Conservation (phyloP, 2,888 invertebrate species). For the Drosophila sordidapex region DNA sequence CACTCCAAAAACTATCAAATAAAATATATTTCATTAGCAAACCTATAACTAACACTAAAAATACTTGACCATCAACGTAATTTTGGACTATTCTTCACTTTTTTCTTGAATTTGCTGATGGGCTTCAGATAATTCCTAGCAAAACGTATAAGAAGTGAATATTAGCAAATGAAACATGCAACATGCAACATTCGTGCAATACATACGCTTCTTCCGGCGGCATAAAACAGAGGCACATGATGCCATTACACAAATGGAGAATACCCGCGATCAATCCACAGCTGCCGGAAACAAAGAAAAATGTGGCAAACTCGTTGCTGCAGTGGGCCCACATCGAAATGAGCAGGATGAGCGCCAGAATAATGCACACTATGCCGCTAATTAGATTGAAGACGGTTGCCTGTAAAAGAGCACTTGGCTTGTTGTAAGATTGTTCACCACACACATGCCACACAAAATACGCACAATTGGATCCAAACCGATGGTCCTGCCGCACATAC, state of each 20-base stretch:
- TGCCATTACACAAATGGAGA: constrained; percentile 54
- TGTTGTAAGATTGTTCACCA: background rate
- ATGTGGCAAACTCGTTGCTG: constrained; percentile 37
- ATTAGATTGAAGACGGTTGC: constrained; percentile 57
- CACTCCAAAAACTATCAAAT: background rate
- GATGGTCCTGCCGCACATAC: constrained; percentile 50
- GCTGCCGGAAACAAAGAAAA: constrained; percentile 34
- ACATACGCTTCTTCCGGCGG: constrained; percentile 66
- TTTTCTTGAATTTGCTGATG: background rate
- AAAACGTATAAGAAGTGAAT: background rate
- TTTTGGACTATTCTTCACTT: background rate
- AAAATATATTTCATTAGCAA: background rate
- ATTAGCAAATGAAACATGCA: background rate
- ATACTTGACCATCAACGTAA: background rate
- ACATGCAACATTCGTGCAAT: constrained; percentile 2
- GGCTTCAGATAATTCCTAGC: constrained; percentile 43
- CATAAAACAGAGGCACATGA: constrained; percentile 54
- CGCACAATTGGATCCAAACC: constrained; percentile 71
- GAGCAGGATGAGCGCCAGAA: constrained; percentile 30
- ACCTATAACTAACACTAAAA: background rate
- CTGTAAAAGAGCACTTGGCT: constrained; percentile 30
- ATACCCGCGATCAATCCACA: constrained; percentile 57
- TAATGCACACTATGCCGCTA: constrained; percentile 46
- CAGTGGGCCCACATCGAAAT: constrained; percentile 55
- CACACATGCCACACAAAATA: constrained; percentile 4